These are phyloP conservation scores for Idaea aversata DNA, from an alignment of 2,888 invertebrate genomes.

Conservation along the genomic window DNA sequence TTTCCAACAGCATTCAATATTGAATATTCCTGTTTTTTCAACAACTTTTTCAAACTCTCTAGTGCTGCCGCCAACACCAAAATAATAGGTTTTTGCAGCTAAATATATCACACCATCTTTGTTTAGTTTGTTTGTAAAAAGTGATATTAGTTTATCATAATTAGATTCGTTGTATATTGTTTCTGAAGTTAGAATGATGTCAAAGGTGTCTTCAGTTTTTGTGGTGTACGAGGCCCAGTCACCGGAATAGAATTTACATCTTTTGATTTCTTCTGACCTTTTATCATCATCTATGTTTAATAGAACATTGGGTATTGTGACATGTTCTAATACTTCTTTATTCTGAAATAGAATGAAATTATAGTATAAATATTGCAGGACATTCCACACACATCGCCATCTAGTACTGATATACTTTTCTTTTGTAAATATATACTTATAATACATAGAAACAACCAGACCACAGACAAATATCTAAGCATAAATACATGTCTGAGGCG, in stretches of 20 bases:
- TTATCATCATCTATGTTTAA: conserved; percentile 80
- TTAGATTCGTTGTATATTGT: conserved; percentile 94
- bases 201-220: conserved; percentile 81
- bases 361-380: background rate
- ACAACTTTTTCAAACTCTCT: conserved; percentile 86
- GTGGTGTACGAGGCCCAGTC: conserved; percentile 86
- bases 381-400: no score
- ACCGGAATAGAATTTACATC: conserved; percentile 84
- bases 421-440: no score
- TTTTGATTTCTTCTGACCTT: conserved; percentile 44
- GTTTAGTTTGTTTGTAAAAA: conserved; percentile 83
- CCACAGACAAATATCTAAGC: no score
- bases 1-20: conserved; percentile 82
- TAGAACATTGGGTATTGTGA: conserved; percentile 91
- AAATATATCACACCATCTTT: conserved; percentile 83
- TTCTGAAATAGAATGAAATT: conserved; percentile 82
- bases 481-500: no score
- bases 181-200: conserved; percentile 94
- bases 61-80: conserved; percentile 95
- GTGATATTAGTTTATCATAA: conserved; percentile 86
- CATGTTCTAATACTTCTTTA: conserved; percentile 87
- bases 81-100: conserved; percentile 95
- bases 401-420: no score
- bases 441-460: no score
- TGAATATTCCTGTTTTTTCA: conserved; percentile 75